Base-by-base conservation (phyloP, 2,888 invertebrate genomes). In the Malthinus flaveolus region DNA sequence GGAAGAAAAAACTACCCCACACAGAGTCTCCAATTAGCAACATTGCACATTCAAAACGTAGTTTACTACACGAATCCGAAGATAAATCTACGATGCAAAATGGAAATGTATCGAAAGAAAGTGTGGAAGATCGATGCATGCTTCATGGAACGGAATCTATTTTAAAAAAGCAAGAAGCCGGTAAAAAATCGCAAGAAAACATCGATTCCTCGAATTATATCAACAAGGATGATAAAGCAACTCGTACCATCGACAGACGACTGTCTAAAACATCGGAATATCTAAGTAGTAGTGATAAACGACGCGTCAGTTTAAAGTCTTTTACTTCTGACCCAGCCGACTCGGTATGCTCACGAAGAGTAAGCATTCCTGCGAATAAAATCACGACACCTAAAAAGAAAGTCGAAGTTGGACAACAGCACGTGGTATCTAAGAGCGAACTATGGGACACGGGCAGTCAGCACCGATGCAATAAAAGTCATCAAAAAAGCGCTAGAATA, bases 381-480 rank as follows among this genome's bases (percentile, higher is more conserved):
- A 5, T 23, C 5, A 71, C 71, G 10, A 77, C 78, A 3, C 77
- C 77, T 0, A 84, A 73, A 81, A 84, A 77, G 69, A 84, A 84
- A 68, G 47, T 68, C 4, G 78, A 78, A 13, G 75, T 72, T 42
- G 77, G 77, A 3, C 77, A 77, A 2, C 77, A 76, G 3, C 79
- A 79, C 63, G 75, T 79, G 5, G 79, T 79, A 9, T 73, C 79
- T 0, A 79, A 79, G 64, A 78, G 78, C 52, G 79, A 79, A 61
- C 64, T 79, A n/a, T 79, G 79, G 79, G 78, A 79, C 59, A 79
- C 79, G 0, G 78, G 79, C 1, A 77, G 66, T 58, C 77, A 77
- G 44, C 78, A 78, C 53, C 66, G 78, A 32, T 78, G 78, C 55
- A 62, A 66, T n/a, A 77, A 76, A 58, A 65, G 64, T n/a, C 76